phyloP scores from a whole-genome alignment of 2,113 vertebrate genomes.

The Rhagologus leucostigma region DNA sequence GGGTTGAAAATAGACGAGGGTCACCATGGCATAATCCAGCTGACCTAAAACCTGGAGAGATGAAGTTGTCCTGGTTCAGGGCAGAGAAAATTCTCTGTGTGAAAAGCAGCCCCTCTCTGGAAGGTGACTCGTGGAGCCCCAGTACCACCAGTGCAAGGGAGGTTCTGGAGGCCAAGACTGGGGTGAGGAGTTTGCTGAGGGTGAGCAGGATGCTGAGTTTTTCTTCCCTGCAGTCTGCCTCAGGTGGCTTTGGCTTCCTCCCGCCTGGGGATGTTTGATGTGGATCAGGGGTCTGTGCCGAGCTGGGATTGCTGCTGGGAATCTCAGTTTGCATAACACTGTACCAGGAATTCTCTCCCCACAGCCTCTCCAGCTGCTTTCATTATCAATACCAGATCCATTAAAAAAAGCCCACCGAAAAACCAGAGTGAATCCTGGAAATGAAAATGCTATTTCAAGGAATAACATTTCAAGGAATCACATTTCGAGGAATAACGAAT shows the following conservation, averaged over 20 bases:
- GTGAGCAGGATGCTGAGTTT: fast-evolving
- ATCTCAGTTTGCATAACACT: fast-evolving
- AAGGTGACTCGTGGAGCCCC: not conserved
- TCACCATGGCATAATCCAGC: not conserved
- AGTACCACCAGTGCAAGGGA: not conserved
- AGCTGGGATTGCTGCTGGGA: not conserved
- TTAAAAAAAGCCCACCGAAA: not conserved
- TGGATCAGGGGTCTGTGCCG: not conserved
- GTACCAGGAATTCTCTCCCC: not conserved
- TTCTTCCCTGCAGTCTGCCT: not conserved
- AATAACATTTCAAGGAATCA: not conserved
- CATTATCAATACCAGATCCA: not conserved
- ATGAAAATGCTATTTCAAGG: not conserved
- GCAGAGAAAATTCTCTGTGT: not conserved
- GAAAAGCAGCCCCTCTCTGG: not conserved
- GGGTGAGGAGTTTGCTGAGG: not conserved
- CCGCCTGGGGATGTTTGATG: not conserved
- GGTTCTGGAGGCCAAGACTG: not conserved
- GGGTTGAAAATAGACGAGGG: not conserved
- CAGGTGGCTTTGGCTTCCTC: not conserved
- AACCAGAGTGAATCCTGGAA: not conserved
- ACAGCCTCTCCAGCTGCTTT: not conserved
- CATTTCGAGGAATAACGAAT: not conserved
- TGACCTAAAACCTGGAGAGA: not conserved
- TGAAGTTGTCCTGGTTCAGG: not conserved